Percentiles rank a stretch among this genome's conserved stretches.
phyloP scores from a whole-genome alignment of 2,113 vertebrate species.

The human region DNA sequence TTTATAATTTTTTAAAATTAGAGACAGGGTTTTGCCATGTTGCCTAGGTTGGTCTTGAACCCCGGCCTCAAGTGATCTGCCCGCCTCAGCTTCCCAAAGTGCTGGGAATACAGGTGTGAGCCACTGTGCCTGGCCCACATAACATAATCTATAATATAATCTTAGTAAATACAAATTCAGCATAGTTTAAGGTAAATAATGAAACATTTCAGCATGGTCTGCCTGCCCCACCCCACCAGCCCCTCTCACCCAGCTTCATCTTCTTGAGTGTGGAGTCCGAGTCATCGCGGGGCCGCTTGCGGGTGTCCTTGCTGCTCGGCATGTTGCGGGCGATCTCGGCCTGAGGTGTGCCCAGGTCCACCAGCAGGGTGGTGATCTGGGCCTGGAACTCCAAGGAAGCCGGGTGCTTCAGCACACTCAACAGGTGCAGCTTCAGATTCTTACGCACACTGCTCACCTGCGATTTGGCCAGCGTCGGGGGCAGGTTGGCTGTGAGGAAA shows the following conservation, averaged over 20 bases:
- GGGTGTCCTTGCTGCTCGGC: constrained; percentile 86
- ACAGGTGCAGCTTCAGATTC: constrained; percentile 95
- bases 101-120: too few relatives aligned
- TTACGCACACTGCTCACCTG: constrained; percentile 98
- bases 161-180: background rate
- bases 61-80: too few relatives aligned
- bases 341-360: constrained; percentile 94
- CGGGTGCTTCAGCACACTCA: constrained; percentile 92
- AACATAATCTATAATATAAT: background rate
- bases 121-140: background rate
- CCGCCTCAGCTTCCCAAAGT: too few relatives aligned
- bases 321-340: constrained; percentile 91
- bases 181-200: background rate
- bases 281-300: constrained; percentile 91
- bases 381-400: constrained; percentile 93
- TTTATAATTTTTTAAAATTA: too few relatives aligned
- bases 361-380: constrained; percentile 94
- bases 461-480: constrained; percentile 94
- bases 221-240: accelerated
- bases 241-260: constrained; percentile 91
- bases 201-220: background rate
- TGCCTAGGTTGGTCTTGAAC: too few relatives aligned
- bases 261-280: constrained; percentile 90
- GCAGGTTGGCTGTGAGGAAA: constrained; percentile 90
- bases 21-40: too few relatives aligned